These are phyloP conservation scores for Melanotus villosus DNA, from an alignment of 2,888 invertebrate genomes.

Conservation along the genomic window DNA sequence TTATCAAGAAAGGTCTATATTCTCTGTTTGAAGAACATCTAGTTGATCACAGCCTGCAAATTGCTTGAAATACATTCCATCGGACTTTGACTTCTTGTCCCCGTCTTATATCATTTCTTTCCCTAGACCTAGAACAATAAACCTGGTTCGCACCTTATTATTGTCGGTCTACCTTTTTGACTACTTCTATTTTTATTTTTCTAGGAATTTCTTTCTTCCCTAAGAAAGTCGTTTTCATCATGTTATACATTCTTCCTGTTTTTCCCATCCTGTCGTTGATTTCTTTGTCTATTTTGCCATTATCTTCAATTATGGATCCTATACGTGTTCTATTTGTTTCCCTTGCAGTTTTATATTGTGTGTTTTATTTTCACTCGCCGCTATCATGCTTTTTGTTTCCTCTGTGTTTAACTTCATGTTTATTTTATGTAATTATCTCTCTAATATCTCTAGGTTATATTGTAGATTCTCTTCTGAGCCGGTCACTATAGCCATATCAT, in stretches of 20 bases:
- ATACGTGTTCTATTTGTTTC: neutral
- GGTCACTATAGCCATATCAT: too few relatives aligned
- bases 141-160: too few relatives aligned
- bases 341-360: neutral
- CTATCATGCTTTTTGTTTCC: neutral
- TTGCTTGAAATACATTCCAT: too few relatives aligned
- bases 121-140: too few relatives aligned
- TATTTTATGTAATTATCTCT: neutral
- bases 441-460: too few relatives aligned
- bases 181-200: neutral
- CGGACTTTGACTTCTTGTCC: too few relatives aligned
- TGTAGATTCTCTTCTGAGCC: too few relatives aligned
- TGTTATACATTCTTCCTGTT: neutral
- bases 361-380: neutral
- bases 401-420: neutral
- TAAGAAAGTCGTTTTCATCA: neutral
- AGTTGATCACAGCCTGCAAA: too few relatives aligned
- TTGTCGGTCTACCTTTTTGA: too few relatives aligned
- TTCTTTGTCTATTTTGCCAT: neutral
- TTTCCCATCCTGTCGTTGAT: neutral
- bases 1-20: too few relatives aligned
- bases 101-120: too few relatives aligned
- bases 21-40: too few relatives aligned
- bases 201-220: neutral
- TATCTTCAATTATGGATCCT: neutral